Base-by-base conservation (phyloP, 2,113 vertebrate species). In the Chloroceryle aenea region DNA sequence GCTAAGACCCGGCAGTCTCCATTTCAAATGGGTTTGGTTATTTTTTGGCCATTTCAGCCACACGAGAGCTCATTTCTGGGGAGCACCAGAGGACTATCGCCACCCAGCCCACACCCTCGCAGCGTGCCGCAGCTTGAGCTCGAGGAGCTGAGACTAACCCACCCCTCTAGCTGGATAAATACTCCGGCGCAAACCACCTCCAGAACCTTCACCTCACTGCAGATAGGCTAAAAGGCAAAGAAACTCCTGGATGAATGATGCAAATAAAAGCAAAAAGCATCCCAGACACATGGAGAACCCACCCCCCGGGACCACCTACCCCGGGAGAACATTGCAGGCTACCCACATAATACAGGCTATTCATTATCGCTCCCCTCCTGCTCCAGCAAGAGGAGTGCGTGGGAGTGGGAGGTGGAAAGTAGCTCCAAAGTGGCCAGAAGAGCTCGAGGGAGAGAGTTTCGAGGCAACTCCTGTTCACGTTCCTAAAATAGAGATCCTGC, bases 131-230 rank as follows among this genome's bases (percentile, higher is more conserved):
- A 50, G 87, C 88, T 64, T 73, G 79, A 90, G 68, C 14, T 42
- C 12, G 27, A 30, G 58, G 34, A 87, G 55, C 4, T 3, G 16
- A 56, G 82, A 66, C 74, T 26, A 80, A 72, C 64, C 66, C 66
- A 82, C 6, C 74, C 88, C 91, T 87, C 47, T 14, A 83, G 92
- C 62, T 61, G 88, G 53, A 69, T 73, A 45, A 96, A 93, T 72
- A 69, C 48, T 52, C 66, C 43, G 43, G 82, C 5, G 2, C 0
- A 50, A 92, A 86, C 59, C 90, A 90, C 63, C 90, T 87, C 74
- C 87, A 87, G 82, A 1, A 74, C 62, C 21, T n/a, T 3, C 56
- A 12, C 74, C 14, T 55, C 73, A 10, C 32, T 20, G 32, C 6
- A 50, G 66, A 75, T 16, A 47, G 72, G 85, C 67, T n/a, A 34